Percentiles rank a stretch among this genome's conserved stretches.
These are phyloP conservation scores for Platysternon megacephalum DNA, from an alignment of 2,113 vertebrate species.

Conservation along the genomic window DNA sequence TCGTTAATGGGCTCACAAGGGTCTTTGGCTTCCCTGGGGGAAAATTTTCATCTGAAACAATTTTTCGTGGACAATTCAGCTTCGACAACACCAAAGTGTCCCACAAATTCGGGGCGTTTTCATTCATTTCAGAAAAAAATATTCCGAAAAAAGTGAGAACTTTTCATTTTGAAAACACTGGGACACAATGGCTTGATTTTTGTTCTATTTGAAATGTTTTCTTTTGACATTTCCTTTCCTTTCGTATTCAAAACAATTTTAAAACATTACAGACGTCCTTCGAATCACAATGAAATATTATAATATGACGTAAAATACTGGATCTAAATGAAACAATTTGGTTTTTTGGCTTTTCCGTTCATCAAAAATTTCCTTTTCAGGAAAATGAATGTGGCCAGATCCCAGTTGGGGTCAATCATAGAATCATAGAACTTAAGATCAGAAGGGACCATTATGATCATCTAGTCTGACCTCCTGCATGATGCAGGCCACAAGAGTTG, in stretches of 20 bases:
- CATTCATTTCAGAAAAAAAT: not conserved
- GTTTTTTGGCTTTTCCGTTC: not conserved
- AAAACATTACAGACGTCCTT: not conserved
- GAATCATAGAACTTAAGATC: no score
- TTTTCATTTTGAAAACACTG: not conserved
- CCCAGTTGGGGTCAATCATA: no score
- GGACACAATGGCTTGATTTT: not conserved
- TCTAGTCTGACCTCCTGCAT: no score
- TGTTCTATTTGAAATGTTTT: not conserved
- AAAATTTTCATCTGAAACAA: not conserved
- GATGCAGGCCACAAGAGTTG: no score
- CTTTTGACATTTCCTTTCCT: not conserved
- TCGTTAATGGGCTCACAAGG: not conserved
- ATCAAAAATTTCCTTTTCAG: not conserved
- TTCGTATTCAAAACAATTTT: not conserved
- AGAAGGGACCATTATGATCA: no score
- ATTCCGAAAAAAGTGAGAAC: not conserved
- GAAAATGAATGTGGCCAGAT: not conserved
- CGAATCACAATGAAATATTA: not conserved
- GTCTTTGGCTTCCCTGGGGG: not conserved
- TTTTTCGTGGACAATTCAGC: not conserved
- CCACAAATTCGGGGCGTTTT: accelerated
- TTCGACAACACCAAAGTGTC: not conserved
- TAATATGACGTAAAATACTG: not conserved
- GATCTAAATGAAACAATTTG: not conserved